Evolutionary conservation across 2,797 vertebrate species (phyloP).

Genomic region (Falco columbarius): DNA sequence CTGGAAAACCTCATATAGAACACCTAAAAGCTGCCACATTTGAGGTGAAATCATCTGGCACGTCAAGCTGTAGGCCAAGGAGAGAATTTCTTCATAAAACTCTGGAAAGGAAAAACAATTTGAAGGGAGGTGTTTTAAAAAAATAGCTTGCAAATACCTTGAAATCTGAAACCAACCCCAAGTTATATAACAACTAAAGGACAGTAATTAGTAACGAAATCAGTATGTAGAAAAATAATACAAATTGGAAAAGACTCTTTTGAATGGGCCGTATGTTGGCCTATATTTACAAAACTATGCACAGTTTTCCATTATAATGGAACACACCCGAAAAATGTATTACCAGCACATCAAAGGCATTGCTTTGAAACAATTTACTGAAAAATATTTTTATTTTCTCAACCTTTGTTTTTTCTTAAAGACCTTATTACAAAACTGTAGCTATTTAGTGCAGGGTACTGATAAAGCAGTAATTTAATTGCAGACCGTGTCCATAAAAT

Average conservation of each 20-base stretch:
- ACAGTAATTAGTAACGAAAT: not conserved
- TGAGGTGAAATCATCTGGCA: conserved; percentile 93
- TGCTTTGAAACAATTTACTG: not conserved
- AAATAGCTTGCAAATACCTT: not conserved
- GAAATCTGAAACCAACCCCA: not conserved
- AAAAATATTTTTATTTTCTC: not conserved
- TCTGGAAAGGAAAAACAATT: conserved; percentile 77
- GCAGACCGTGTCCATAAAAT: not conserved
- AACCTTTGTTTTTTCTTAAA: not conserved
- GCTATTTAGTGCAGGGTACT: not conserved
- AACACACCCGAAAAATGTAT: not conserved
- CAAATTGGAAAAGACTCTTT: not conserved
- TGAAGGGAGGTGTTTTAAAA: not conserved
- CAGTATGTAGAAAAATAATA: not conserved
- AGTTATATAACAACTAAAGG: not conserved
- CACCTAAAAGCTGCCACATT: conserved; percentile 96
- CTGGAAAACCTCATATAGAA: conserved; percentile 94
- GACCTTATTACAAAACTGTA: not conserved
- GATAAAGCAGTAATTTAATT: not conserved
- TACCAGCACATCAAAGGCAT: not conserved
- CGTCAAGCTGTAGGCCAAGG: conserved; percentile 93
- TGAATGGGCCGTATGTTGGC: not conserved
- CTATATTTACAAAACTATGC: not conserved
- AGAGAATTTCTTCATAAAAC: conserved; percentile 97
- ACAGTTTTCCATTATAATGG: not conserved